phyloP scores from a whole-genome alignment of 1,140 invertebrate species.

The Nautilus pompilius region DNA sequence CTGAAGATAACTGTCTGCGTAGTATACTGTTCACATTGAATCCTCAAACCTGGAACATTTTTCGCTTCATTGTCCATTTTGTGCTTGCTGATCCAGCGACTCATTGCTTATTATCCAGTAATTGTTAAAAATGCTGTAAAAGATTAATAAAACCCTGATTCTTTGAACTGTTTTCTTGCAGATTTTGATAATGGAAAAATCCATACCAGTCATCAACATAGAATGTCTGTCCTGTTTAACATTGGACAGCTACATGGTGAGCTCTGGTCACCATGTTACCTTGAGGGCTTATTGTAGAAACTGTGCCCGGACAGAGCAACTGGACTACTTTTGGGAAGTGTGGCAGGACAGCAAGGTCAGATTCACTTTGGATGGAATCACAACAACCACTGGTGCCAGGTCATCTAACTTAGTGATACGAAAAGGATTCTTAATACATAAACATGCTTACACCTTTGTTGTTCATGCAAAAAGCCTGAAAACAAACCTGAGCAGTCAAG shows the following conservation, averaged over 20 bases:
- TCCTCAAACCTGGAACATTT: not conserved
- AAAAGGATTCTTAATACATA: slow-evolving; percentile 19
- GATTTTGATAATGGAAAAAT: slow-evolving; percentile 15
- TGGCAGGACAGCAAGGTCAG: not conserved
- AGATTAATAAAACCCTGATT: too few species aligned
- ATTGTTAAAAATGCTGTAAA: not conserved
- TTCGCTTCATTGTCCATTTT: not conserved
- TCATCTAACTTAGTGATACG: slow-evolving; percentile 25
- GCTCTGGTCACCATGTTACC: slow-evolving; percentile 18
- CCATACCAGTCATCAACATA: slow-evolving; percentile 26
- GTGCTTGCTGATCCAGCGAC: not conserved
- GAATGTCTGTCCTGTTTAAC: slow-evolving; percentile 33
- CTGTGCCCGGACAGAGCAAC: slow-evolving; percentile 11
- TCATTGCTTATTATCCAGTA: not conserved
- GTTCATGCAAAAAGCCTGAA: slow-evolving; percentile 7
- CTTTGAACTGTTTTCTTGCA: slow-evolving; percentile 18
- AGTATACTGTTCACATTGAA: not conserved
- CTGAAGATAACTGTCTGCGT: not conserved
- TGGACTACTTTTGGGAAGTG: slow-evolving; percentile 29
- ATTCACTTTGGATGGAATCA: not conserved
- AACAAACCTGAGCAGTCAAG: slow-evolving; percentile 7
- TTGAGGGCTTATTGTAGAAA: slow-evolving; percentile 28
- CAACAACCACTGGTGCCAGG: slow-evolving; percentile 21
- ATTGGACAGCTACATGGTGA: slow-evolving; percentile 17
- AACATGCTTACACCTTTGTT: slow-evolving; percentile 24